phyloP scores from a whole-genome alignment of 2,113 vertebrate genomes.

The Benthochromis sp. region DNA sequence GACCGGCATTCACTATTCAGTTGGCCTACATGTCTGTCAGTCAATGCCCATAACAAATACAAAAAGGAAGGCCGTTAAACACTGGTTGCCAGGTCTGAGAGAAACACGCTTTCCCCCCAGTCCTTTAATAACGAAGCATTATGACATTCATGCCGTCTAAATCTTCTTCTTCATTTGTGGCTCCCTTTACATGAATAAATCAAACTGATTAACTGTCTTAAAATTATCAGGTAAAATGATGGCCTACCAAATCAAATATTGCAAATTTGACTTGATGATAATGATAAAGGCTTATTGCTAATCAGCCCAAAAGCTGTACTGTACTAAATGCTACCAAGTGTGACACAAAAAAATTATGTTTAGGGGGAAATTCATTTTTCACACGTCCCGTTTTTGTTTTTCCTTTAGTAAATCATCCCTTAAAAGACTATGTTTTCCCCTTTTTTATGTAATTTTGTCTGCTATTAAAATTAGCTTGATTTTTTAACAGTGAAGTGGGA shows the following conservation, averaged over 20 bases:
- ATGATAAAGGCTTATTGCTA: not conserved
- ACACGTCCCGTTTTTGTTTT: not conserved
- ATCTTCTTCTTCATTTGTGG: not conserved
- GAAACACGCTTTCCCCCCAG: not conserved
- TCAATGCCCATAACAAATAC: not conserved
- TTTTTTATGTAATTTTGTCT: not conserved
- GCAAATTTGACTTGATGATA: not conserved
- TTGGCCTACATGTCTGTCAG: constrained; percentile 6
- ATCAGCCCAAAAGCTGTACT: not conserved
- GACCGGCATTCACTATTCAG: not conserved
- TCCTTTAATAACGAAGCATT: not conserved
- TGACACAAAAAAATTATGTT: not conserved
- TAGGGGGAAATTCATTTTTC: not conserved
- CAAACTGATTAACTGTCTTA: not conserved
- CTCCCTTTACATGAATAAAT: not conserved
- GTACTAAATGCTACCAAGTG: not conserved
- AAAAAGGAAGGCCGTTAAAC: not conserved
- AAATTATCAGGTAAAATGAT: not conserved
- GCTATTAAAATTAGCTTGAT: not conserved
- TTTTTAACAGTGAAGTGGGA: not conserved
- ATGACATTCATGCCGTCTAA: not conserved
- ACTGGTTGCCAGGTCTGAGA: constrained; percentile 13
- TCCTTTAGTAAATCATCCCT: not conserved
- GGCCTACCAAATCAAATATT: not conserved
- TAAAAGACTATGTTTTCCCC: not conserved